Conservation (phyloP, 64 coral and sea anemone genomes). For the Porites lutea region DNA sequence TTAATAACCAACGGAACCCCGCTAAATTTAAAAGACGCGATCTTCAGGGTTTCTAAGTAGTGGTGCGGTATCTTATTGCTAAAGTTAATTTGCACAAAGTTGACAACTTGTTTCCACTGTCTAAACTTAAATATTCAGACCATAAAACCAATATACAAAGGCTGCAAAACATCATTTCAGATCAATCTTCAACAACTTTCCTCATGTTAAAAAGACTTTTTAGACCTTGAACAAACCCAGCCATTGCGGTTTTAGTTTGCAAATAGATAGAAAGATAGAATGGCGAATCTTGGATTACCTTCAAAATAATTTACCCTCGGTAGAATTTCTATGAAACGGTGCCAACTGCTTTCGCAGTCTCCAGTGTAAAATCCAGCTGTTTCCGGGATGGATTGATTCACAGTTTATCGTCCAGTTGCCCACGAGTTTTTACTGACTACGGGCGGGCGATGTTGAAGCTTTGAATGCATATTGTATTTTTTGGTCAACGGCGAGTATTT, state of each 20-base stretch:
- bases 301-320: neutral
- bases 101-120: neutral
- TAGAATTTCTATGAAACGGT: neutral
- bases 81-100: neutral
- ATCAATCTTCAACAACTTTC: neutral
- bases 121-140: too few species aligned
- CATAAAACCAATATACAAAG: too few species aligned
- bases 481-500: neutral
- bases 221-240: neutral
- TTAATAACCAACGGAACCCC: conserved; percentile 32
- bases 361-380: too few species aligned
- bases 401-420: neutral
- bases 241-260: neutral
- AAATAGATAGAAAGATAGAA: neutral
- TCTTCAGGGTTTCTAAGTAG: neutral
- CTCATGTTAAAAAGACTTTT: too few species aligned
- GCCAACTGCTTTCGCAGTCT: too few species aligned
- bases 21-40: neutral
- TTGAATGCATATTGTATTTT: conserved; percentile 35
- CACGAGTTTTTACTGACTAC: neutral
- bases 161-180: neutral
- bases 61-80: neutral
- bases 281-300: neutral
- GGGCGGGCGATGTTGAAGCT: neutral
- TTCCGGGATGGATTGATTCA: too few species aligned